Conservation (phyloP, 2,888 invertebrate genomes). For the Amphipoea oculea region DNA sequence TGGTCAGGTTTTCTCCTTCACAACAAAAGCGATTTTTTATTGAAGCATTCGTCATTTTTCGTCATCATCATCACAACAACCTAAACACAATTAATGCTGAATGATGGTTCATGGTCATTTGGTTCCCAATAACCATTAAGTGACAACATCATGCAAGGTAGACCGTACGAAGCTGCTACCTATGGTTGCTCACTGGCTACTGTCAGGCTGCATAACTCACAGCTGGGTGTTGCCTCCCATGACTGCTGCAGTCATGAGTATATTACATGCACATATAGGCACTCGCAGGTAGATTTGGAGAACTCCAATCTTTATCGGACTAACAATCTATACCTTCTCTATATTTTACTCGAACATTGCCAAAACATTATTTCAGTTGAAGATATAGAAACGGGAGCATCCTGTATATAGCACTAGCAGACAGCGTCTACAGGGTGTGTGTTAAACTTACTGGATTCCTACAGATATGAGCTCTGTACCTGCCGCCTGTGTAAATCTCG, state of each 20-base stretch:
- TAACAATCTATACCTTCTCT: neutral
- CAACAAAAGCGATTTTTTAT: neutral
- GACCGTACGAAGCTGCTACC: neutral
- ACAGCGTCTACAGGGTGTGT: conserved; percentile 63
- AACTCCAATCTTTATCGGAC: neutral
- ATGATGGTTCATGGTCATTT: neutral
- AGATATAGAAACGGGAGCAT: conserved; percentile 42
- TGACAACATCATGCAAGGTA: neutral
- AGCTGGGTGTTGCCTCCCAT: no score
- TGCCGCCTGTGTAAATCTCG: conserved; percentile 73
- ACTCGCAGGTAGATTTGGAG: neutral
- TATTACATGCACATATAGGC: neutral
- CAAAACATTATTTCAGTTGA: conserved; percentile 30
- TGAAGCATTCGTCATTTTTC: neutral
- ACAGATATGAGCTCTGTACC: conserved; percentile 72
- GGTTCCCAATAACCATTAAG: neutral
- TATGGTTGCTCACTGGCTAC: neutral
- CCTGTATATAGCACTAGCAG: conserved; percentile 55
- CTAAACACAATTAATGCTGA: neutral
- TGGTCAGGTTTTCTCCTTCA: neutral
- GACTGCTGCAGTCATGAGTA: no score
- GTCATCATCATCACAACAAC: neutral
- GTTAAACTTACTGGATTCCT: conserved; percentile 70
- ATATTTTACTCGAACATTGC: conserved; percentile 13
- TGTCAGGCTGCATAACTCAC: neutral